These are phyloP conservation scores for Ophion slaviceki DNA, from an alignment of 2,888 invertebrate genomes.

Conservation along the genomic window DNA sequence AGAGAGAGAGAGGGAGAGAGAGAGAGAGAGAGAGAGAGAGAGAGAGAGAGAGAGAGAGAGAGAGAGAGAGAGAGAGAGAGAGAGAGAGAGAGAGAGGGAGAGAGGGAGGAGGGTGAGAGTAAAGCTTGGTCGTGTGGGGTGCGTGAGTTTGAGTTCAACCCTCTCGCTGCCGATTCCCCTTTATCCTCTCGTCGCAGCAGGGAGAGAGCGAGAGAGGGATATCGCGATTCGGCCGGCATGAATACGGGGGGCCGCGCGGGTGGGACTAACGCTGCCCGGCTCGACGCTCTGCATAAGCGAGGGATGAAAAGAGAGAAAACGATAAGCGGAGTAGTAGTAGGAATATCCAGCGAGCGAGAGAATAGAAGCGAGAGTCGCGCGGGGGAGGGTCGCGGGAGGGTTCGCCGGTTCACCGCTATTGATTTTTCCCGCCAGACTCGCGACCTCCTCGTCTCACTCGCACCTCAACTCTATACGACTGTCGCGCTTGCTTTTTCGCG, in stretches of 20 bases:
- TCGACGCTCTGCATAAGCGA: conserved; percentile 48
- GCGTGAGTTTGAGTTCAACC: conserved; percentile 76
- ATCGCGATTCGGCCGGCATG: conserved; percentile 42
- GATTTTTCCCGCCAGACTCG: conserved; percentile 83
- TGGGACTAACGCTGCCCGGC: conserved; percentile 50
- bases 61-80: conserved; percentile 17
- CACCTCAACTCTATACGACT: conserved; percentile 69
- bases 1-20: neutral
- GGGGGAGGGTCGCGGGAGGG: conserved; percentile 74
- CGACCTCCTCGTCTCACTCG: conserved; percentile 78
- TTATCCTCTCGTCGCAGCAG: conserved; percentile 22
- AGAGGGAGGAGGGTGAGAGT: conserved; percentile 16
- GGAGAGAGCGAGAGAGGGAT: conserved; percentile 30
- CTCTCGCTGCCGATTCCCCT: conserved; percentile 40
- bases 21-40: conserved; percentile 18
- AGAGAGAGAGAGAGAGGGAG: too few species aligned
- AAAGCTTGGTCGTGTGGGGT: conserved; percentile 66
- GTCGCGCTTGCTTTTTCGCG: conserved; percentile 63
- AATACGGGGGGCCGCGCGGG: conserved; percentile 65
- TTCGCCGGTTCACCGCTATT: conserved; percentile 83
- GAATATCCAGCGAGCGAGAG: conserved; percentile 65
- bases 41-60: neutral
- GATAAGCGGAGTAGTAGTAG: conserved; percentile 26
- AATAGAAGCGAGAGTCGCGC: conserved; percentile 51
- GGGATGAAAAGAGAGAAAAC: conserved; percentile 49